Percentiles rank a stretch among this genome's conserved stretches.
phyloP scores from a whole-genome alignment of 2,888 invertebrate species.

The Aleiodes leptofemur region DNA sequence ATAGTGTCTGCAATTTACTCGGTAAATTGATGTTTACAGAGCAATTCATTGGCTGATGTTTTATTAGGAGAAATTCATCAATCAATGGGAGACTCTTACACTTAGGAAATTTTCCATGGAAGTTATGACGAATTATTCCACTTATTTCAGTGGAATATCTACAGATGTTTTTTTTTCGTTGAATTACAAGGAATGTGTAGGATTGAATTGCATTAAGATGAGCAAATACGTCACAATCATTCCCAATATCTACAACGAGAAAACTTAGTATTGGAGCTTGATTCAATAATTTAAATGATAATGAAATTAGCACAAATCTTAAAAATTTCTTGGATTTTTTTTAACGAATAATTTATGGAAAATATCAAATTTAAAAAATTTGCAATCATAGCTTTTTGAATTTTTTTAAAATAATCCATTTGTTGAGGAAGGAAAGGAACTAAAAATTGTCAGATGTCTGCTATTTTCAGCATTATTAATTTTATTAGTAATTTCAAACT shows the following conservation, averaged over 20 bases:
- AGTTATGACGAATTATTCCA: not conserved
- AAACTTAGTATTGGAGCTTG: not conserved
- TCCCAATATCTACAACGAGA: not conserved
- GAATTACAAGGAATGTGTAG: not conserved
- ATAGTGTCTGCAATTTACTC: not conserved
- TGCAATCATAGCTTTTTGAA: too few species aligned
- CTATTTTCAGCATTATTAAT: too few species aligned
- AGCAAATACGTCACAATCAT: not conserved
- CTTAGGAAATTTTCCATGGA: not conserved
- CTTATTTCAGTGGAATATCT: too few species aligned
- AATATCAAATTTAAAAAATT: too few species aligned
- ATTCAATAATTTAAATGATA: not conserved
- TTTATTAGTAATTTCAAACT: not conserved
- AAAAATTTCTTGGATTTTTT: too few species aligned
- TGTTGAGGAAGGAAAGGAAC: too few species aligned
- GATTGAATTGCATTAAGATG: conserved; percentile 12
- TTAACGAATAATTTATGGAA: too few species aligned
- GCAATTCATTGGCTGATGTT: not conserved
- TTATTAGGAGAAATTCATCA: not conserved
- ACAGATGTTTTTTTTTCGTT: not conserved
- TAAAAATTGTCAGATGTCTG: too few species aligned
- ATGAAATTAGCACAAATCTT: too few species aligned
- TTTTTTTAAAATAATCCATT: too few species aligned
- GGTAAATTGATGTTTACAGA: too few species aligned
- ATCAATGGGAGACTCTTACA: not conserved